Conservation (phyloP, 2,888 invertebrate genomes). For the Diaprepes abbreviatus region DNA sequence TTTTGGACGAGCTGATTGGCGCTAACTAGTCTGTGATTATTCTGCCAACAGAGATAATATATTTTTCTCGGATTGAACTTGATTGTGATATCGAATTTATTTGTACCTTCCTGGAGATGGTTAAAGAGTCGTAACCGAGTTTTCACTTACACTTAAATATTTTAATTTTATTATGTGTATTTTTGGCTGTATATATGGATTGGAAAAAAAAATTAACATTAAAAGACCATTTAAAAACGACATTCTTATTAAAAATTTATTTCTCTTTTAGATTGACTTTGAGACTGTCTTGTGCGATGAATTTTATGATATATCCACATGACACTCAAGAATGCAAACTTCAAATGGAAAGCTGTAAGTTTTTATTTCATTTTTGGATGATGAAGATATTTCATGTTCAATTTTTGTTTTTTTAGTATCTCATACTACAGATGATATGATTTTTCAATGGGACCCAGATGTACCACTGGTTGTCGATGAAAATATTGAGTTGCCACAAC, state of each 20-base stretch:
- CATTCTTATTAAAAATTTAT: background rate
- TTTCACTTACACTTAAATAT: too few species aligned
- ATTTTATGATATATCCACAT: conserved; percentile 93
- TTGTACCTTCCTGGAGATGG: too few species aligned
- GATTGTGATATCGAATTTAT: too few species aligned
- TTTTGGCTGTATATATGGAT: too few species aligned
- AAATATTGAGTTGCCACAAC: conserved; percentile 91
- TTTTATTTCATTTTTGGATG: background rate
- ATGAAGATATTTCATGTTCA: background rate
- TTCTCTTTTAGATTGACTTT: conserved; percentile 73
- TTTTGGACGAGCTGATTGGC: too few species aligned
- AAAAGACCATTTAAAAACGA: too few species aligned
- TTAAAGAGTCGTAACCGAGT: too few species aligned
- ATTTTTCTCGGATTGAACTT: too few species aligned
- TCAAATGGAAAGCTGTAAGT: conserved; percentile 96
- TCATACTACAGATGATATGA: conserved; percentile 93
- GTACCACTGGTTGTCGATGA: conserved; percentile 91
- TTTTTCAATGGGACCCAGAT: conserved; percentile 94
- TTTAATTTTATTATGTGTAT: too few species aligned
- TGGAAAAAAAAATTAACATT: too few species aligned
- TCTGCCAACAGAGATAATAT: too few species aligned
- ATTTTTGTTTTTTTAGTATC: conserved; percentile 76
- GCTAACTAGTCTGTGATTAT: too few species aligned
- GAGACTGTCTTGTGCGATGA: conserved; percentile 93
- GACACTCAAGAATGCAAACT: conserved; percentile 95